Base-by-base conservation (phyloP, 2,113 vertebrate species). In the Daphoenositta chrysoptera region DNA sequence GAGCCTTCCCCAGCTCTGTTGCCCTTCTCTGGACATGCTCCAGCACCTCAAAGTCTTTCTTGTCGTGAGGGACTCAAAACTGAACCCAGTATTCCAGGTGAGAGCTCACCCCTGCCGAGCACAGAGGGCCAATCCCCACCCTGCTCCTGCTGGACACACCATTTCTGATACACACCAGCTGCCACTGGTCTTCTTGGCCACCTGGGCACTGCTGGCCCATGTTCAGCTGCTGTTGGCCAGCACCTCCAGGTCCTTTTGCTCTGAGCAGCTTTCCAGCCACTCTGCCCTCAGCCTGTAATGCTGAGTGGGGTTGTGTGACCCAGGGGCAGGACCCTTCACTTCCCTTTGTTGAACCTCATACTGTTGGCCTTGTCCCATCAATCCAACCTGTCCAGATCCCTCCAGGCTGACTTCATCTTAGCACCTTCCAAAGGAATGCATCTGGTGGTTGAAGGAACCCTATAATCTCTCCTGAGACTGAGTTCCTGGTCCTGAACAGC, bases 21-120 rank as follows among this genome's bases (percentile, higher is more conserved):
- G 66, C 7, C 17, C 16, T 80, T 64, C 27, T 44, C 42, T 28
- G 58, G 58, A 50, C 26, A 9, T 0, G 0, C 11, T 57, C 3
- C 22, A 81, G 31, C 37, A 15, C 37, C 37, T 72, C 58, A 42
- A 5, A 37, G 31, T 13, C 18, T 42, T 80, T 71, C 30, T 56
- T 27, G 7, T 48, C 2, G 3, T 23, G 58, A 81, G 22, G 6
- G 11, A 8, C 57, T 22, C 76, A 22, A 37, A 89, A 44, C 27
- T 16, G 58, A 81, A 15, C 18, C 26, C 31, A 42, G 3, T 22
- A 19, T 42, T 72, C 9, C 6, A 57, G 27, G 18, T 65, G 31
- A 13, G 28, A 15, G 10, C n/a, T 40, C 65, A 40, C 6, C 3
- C 5, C 24, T n/a, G 84, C 47, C 24, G 30, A 21, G 56, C 26